Percentiles rank a stretch among this genome's conserved stretches.
Conservation (phyloP, 2,797 vertebrate genomes). For the Heterohyrax brucei region DNA sequence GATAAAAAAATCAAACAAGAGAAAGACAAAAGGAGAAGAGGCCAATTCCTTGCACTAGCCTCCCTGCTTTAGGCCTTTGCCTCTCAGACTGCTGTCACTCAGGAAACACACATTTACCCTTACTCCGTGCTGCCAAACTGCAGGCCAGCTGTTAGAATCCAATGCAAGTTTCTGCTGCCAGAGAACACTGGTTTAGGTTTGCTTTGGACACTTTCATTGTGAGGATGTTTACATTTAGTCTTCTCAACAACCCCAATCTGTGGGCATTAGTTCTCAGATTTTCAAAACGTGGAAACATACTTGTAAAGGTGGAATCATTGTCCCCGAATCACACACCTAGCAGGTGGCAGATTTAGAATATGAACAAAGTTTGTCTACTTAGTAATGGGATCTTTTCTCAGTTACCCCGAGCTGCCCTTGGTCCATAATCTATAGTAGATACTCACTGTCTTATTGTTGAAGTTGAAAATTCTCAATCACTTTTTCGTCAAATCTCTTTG, state of each 20-base stretch:
- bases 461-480: background rate
- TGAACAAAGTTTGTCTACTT: too few relatives aligned
- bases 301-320: background rate
- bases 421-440: background rate
- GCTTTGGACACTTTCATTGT: background rate
- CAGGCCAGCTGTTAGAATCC: background rate
- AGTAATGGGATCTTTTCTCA: background rate
- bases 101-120: background rate
- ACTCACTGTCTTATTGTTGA: background rate
- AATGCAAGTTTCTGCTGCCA: background rate
- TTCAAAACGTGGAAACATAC: background rate
- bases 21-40: background rate
- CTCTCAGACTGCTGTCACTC: background rate
- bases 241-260: background rate
- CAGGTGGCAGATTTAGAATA: background rate
- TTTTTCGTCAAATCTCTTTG: background rate
- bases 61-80: too few relatives aligned
- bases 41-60: background rate
- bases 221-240: background rate
- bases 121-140: background rate
- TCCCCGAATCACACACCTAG: background rate
- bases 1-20: background rate
- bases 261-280: background rate
- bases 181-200: background rate
- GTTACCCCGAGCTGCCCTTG: background rate